These are phyloP conservation scores for Orthosia incerta DNA, from an alignment of 2,888 invertebrate species.

Conservation along the genomic window DNA sequence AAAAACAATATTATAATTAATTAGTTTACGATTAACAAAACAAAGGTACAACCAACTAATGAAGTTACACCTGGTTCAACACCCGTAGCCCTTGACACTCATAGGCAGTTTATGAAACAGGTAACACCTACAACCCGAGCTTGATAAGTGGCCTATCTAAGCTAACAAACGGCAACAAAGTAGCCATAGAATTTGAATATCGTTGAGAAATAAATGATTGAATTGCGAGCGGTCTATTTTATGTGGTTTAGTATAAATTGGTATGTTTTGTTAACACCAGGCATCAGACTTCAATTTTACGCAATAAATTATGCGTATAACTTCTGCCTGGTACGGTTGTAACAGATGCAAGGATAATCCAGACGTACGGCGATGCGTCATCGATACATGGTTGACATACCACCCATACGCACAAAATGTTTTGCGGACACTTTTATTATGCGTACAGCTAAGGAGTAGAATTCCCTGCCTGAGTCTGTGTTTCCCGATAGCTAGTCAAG, in stretches of 20 bases:
- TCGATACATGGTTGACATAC: too few relatives aligned
- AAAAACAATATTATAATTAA: background rate
- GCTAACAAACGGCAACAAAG: conserved; percentile 58
- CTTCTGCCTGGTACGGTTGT: background rate
- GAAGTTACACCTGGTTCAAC: conserved; percentile 50
- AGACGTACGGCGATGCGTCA: too few relatives aligned
- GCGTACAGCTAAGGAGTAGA: too few relatives aligned
- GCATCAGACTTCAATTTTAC: background rate
- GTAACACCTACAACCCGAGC: conserved; percentile 56
- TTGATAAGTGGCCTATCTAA: conserved; percentile 58
- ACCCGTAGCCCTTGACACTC: conserved; percentile 58
- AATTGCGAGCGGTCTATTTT: conserved; percentile 42
- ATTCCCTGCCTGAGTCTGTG: too few relatives aligned
- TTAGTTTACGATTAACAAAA: conserved; percentile 12
- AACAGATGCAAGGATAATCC: background rate
- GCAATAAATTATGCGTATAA: background rate
- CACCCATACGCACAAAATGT: too few relatives aligned
- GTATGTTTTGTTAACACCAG: conserved; percentile 14
- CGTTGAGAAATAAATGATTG: conserved; percentile 57
- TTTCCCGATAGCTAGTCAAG: too few relatives aligned
- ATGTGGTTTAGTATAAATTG: conserved; percentile 5
- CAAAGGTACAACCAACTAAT: conserved; percentile 16
- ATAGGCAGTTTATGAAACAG: conserved; percentile 41
- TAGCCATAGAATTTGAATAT: conserved; percentile 56
- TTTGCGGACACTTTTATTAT: too few relatives aligned